Evolutionary conservation across 1,140 invertebrate species (phyloP).

Genomic region (Helicoverpa armigera): DNA sequence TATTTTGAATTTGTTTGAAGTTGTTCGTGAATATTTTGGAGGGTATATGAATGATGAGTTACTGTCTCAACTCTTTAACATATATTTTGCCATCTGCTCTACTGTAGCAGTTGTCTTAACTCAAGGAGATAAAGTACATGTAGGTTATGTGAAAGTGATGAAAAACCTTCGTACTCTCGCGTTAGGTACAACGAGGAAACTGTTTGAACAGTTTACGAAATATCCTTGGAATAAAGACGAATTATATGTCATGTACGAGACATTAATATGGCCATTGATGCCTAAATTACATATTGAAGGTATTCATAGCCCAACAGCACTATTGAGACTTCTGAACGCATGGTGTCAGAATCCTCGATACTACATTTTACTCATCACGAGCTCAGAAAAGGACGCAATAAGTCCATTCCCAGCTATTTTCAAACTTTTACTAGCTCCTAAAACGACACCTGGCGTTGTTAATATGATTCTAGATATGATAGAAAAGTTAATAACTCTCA

Average conservation of each 20-base stretch:
- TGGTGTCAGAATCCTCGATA: slow-evolving; percentile 94
- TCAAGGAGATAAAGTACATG: slow-evolving; percentile 86
- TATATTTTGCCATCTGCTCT: slow-evolving; percentile 91
- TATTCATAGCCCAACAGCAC: slow-evolving; percentile 93
- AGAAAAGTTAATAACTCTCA: slow-evolving; percentile 91
- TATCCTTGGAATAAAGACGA: slow-evolving; percentile 91
- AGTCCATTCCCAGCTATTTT: slow-evolving; percentile 90
- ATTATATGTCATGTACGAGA: slow-evolving; percentile 92
- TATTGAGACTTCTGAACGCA: slow-evolving; percentile 92
- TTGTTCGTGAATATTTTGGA: slow-evolving; percentile 95
- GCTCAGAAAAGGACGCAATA: slow-evolving; percentile 80
- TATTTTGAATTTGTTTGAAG: slow-evolving; percentile 91
- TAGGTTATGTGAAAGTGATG: slow-evolving; percentile 89
- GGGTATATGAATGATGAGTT: slow-evolving; percentile 90
- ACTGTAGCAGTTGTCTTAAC: slow-evolving; percentile 88
- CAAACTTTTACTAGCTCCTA: slow-evolving; percentile 89
- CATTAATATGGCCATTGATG: slow-evolving; percentile 94
- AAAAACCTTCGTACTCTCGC: slow-evolving; percentile 89
- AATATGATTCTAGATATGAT: slow-evolving; percentile 92
- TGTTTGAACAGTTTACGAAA: slow-evolving; percentile 93
- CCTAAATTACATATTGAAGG: slow-evolving; percentile 93
- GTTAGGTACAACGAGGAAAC: slow-evolving; percentile 89
- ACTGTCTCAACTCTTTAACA: slow-evolving; percentile 90
- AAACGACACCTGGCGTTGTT: slow-evolving; percentile 89
- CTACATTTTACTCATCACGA: slow-evolving; percentile 90